Evolutionary conservation across 1,140 invertebrate species (phyloP), one percentile per base, ranked within the genome.

Genomic region (Pseudomyrmex gracilis): DNA sequence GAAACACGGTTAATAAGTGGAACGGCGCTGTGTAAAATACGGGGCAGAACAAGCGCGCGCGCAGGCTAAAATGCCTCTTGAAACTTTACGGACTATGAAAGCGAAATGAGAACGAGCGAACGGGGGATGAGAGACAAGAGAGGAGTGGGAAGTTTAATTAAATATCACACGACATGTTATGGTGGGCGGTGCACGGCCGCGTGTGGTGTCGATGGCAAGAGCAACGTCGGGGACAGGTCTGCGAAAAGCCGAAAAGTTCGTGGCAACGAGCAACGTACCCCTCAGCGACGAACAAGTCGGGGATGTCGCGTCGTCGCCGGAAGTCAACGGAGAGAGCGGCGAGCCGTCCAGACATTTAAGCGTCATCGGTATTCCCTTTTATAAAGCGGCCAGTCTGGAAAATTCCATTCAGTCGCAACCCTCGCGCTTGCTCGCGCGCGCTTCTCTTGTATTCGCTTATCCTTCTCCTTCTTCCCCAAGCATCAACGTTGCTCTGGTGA

Each of bases 161-260:
- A 92, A 92, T 92, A 92, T 92, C 90, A 88, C 85, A 84, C 90
- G 90, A 91, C 91, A 90, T 88, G 90, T 91, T 89, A 90, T 88
- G 87, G 88, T 58, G 67, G 67, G 74, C 70, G 60, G 71, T 34
- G 17, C 57, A 73, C 61, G 45, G 17, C 13, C 64, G 77, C 47
- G 47, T 66, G 53, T 64, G 82, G 73, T 90, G 88, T 90, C 85
- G 83, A 45, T 85, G 55, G 78, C 86, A 88, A 90, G 34, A 34
- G 89, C 82, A 86, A 84, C 77, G 85, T 89, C 88, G 85, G 63
- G 53, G 17, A 66, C 84, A 88, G 47, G n/a, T 5, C 68, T 66
- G 51, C 45, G 45, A 67, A 57, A 67, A 57, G 66, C 55, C 60
- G 87, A 91, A 90, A 90, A 87, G 83, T 91, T 86, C 60, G 17